Evolutionary conservation across 2,888 invertebrate genomes (phyloP).

Genomic region (Drosophila neotestacea): DNA sequence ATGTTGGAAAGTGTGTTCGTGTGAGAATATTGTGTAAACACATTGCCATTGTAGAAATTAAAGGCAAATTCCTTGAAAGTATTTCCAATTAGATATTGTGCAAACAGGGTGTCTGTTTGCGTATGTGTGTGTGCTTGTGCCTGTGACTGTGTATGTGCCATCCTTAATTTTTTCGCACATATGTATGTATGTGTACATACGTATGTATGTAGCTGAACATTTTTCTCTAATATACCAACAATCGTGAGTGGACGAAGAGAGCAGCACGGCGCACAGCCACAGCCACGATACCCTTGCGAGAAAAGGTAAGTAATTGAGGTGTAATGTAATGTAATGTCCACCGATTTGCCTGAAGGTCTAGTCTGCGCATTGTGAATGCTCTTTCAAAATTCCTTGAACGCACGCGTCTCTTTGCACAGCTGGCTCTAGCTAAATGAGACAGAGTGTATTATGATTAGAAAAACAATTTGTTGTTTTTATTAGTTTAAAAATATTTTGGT

Average conservation of each 20-base stretch:
- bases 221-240: slow-evolving; percentile 81
- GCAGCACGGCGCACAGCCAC: slow-evolving; percentile 51
- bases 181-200: slow-evolving; percentile 46
- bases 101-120: slow-evolving; percentile 74
- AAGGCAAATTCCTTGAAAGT: slow-evolving; percentile 52
- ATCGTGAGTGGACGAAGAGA: slow-evolving; percentile 60
- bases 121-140: slow-evolving; percentile 53
- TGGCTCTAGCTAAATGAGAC: slow-evolving; percentile 27
- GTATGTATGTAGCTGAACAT: slow-evolving; percentile 62
- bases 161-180: slow-evolving; percentile 79
- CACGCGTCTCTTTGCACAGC: slow-evolving; percentile 36
- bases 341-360: slow-evolving; percentile 52
- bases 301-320: slow-evolving; percentile 72
- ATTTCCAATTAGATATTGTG: slow-evolving; percentile 68
- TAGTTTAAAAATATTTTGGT: neutral
- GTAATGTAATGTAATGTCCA: slow-evolving; percentile 69
- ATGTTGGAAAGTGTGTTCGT: slow-evolving; percentile 73
- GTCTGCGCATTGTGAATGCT: slow-evolving; percentile 42
- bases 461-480: neutral
- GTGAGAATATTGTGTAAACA: slow-evolving; percentile 60
- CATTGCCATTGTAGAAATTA: slow-evolving; percentile 48
- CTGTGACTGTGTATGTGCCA: slow-evolving; percentile 69
- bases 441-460: neutral
- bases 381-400: slow-evolving; percentile 31
- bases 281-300: slow-evolving; percentile 64